Evolutionary conservation across 2,113 vertebrate genomes (phyloP).

Genomic region (Stegostoma tigrinum): DNA sequence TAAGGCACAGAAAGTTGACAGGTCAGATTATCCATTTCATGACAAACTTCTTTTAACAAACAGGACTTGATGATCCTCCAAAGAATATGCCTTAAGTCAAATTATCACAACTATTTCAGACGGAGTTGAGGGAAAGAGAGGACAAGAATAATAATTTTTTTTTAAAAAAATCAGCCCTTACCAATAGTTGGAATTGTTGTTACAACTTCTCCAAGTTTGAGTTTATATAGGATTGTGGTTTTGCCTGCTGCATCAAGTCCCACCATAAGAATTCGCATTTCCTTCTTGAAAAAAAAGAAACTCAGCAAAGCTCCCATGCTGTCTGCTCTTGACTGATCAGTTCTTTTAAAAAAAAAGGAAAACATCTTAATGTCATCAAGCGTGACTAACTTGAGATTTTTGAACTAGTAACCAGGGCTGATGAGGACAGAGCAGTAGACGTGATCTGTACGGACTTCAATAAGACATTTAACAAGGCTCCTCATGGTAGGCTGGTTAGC

Average conservation of each 20-base stretch:
- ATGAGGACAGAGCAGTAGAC: too few species aligned
- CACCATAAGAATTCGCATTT: conserved; percentile 82
- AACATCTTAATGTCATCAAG: conserved; percentile 13
- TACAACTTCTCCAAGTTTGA: conserved; percentile 77
- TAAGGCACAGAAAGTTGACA: background rate
- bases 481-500: too few species aligned
- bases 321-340: conserved; percentile 32
- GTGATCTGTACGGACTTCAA: too few species aligned
- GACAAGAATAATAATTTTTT: too few species aligned
- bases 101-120: too few species aligned
- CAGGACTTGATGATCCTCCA: background rate
- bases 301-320: conserved; percentile 73
- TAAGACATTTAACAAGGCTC: too few species aligned
- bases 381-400: background rate
- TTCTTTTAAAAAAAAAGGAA: conserved; percentile 39
- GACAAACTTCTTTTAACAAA: background rate
- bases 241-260: conserved; percentile 78
- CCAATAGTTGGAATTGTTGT: conserved; percentile 77
- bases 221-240: conserved; percentile 79
- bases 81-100: background rate
- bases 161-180: conserved; percentile 45
- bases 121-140: too few species aligned
- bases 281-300: conserved; percentile 69
- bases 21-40: background rate
- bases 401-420: too few species aligned